Percentiles rank a stretch among this genome's conserved stretches.
Evolutionary conservation across 2,797 vertebrate species (phyloP).

Genomic region (Heteromormyrus szaboi): DNA sequence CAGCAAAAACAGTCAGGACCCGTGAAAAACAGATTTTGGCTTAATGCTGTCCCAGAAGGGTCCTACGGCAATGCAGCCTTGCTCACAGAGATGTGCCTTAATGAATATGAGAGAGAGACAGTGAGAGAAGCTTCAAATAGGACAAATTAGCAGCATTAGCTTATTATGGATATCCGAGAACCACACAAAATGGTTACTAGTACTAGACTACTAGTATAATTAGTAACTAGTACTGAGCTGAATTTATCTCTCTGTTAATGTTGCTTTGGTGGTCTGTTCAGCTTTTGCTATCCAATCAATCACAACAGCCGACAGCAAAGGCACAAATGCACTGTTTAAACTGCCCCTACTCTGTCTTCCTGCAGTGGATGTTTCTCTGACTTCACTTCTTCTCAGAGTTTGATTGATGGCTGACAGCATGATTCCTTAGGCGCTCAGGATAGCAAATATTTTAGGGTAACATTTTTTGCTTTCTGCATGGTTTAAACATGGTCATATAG

Average conservation of each 20-base stretch:
- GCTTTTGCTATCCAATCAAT: background rate
- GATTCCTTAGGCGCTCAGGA: background rate
- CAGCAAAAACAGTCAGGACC: background rate
- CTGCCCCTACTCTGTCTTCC: background rate
- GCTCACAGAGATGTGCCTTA: constrained; percentile 22
- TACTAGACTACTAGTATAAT: background rate
- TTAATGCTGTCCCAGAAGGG: constrained; percentile 27
- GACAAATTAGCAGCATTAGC: background rate
- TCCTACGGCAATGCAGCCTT: constrained; percentile 32
- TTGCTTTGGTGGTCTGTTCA: background rate
- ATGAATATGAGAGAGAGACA: constrained; percentile 36
- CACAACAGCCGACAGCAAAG: background rate
- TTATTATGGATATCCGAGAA: background rate
- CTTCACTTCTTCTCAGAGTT: background rate
- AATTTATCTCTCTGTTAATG: background rate
- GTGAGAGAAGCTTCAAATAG: constrained; percentile 9
- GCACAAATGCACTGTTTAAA: background rate
- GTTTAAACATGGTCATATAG: background rate
- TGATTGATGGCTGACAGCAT: background rate
- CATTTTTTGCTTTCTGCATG: background rate
- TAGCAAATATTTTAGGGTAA: background rate
- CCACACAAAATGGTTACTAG: background rate
- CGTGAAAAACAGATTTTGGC: background rate
- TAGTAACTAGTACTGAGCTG: background rate
- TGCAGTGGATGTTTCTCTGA: background rate